Evolutionary conservation across 2,797 vertebrate species (phyloP).

Genomic region (Poecile montanus): DNA sequence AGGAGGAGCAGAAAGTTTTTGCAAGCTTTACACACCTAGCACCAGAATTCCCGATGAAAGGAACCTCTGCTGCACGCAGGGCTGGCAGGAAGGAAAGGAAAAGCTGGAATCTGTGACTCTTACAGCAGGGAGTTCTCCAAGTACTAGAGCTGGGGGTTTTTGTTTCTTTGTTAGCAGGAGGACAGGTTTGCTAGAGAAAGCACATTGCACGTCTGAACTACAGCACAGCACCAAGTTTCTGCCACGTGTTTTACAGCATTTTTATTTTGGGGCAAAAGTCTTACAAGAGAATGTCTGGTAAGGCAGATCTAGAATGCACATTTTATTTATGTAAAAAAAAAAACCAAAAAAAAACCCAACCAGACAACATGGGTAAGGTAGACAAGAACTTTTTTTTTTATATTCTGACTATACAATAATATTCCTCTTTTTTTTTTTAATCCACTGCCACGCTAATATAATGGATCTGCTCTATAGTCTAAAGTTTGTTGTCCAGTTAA

Average conservation of each 20-base stretch:
- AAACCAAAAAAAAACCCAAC: slow-evolving; percentile 68
- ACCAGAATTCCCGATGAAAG: accelerated
- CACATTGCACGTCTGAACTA: neutral
- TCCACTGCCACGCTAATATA: slow-evolving; percentile 70
- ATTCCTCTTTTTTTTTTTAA: slow-evolving; percentile 24
- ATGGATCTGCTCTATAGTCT: slow-evolving; percentile 68
- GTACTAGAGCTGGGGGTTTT: accelerated
- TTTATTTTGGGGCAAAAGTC: slow-evolving; percentile 5
- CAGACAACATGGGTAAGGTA: slow-evolving; percentile 70
- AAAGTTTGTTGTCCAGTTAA: slow-evolving; percentile 79
- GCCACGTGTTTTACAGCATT: neutral
- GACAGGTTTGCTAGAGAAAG: neutral
- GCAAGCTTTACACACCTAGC: neutral
- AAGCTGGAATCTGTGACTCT: neutral
- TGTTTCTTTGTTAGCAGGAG: neutral
- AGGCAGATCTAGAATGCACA: slow-evolving; percentile 71
- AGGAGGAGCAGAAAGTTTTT: accelerated
- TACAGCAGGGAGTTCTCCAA: neutral
- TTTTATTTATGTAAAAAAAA: slow-evolving; percentile 84
- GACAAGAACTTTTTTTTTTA: slow-evolving; percentile 76
- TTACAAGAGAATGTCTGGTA: slow-evolving; percentile 27
- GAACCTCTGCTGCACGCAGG: neutral
- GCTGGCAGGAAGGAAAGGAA: neutral
- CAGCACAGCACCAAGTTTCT: neutral
- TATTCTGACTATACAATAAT: slow-evolving; percentile 76